A percentile compares a stretch with the other conserved stretches of the same genome.
phyloP scores from a whole-genome alignment of 2,113 vertebrate species.

The Marmota monax region DNA sequence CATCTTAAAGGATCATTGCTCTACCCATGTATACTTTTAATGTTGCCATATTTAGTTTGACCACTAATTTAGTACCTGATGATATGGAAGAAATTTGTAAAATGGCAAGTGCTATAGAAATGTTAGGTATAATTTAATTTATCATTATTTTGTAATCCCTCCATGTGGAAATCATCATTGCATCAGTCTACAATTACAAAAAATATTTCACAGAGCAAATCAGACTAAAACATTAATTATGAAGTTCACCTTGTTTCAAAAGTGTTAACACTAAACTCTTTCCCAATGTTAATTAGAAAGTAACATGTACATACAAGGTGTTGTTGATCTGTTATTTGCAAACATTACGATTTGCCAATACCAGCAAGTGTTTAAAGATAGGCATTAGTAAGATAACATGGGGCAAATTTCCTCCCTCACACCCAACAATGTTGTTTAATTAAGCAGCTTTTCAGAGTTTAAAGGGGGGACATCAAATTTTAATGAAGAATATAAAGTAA shows the following conservation, averaged over 20 bases:
- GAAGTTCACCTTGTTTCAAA: background rate
- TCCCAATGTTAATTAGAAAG: conserved; percentile 50
- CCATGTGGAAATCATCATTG: background rate
- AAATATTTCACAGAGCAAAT: conserved; percentile 1
- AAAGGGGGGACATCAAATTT: background rate
- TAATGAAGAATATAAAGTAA: conserved; percentile 55
- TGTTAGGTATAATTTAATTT: background rate
- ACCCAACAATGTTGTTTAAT: conserved; percentile 22
- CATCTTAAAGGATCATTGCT: background rate
- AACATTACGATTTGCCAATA: conserved; percentile 76
- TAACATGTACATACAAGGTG: conserved; percentile 58
- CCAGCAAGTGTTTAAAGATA: conserved; percentile 81
- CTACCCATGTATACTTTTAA: background rate
- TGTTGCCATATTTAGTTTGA: background rate
- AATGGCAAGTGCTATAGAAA: background rate
- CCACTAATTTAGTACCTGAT: background rate
- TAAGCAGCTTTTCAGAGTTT: background rate
- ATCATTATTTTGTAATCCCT: background rate
- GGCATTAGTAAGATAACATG: background rate
- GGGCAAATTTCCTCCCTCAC: background rate
- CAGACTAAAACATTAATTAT: conserved; percentile 68
- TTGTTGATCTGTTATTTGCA: conserved; percentile 79
- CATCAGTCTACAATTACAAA: conserved; percentile 26
- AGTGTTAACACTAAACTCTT: background rate
- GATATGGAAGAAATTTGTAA: background rate